phyloP scores from a whole-genome alignment of 2,113 vertebrate species.

The Rhodinocichla rosea region DNA sequence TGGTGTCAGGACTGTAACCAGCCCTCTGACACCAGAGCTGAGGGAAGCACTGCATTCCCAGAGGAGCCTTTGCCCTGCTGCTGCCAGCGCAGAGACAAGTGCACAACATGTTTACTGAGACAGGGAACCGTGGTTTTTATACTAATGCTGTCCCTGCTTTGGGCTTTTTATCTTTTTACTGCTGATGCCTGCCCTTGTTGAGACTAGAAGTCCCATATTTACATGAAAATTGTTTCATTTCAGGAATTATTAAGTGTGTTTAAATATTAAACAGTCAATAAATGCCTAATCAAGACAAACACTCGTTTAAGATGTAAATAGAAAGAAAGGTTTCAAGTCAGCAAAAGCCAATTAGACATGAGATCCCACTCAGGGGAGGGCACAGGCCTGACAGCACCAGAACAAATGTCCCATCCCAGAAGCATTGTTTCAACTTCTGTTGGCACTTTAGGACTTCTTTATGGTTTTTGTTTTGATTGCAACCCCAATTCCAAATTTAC shows the following conservation, averaged over 20 bases:
- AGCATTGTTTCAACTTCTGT: constrained; percentile 40
- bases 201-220: background rate
- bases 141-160: background rate
- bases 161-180: background rate
- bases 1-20: background rate
- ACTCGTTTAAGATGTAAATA: constrained; percentile 26
- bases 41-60: background rate
- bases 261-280: constrained; percentile 16
- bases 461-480: constrained; percentile 43
- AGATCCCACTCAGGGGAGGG: background rate
- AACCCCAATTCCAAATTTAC: constrained; percentile 8
- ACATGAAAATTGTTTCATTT: background rate
- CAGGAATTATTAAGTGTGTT: background rate
- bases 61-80: background rate
- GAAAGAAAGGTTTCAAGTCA: background rate
- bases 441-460: constrained; percentile 41
- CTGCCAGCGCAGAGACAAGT: background rate
- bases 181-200: background rate
- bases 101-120: rapidly evolving
- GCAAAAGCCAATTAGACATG: background rate
- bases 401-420: constrained; percentile 4
- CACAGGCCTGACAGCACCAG: background rate
- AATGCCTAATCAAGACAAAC: constrained; percentile 2
- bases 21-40: background rate
- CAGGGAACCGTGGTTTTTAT: background rate